These are phyloP conservation scores for Periophthalmodon schlosseri DNA, from an alignment of 2,113 vertebrate species.

Conservation along the genomic window DNA sequence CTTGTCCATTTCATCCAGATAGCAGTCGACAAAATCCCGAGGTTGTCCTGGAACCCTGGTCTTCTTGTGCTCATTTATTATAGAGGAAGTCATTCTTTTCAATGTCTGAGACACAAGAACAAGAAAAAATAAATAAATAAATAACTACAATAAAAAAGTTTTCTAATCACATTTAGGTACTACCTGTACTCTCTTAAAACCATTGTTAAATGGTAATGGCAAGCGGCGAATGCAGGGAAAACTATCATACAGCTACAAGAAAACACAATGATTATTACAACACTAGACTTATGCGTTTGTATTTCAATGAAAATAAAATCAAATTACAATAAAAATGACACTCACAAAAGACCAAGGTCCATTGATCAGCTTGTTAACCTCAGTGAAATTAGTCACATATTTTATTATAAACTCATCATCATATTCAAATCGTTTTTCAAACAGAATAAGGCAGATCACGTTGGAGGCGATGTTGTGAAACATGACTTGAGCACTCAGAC, in stretches of 20 bases:
- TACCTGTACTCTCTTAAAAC: conserved; percentile 19
- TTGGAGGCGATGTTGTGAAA: conserved; percentile 68
- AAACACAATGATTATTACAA: background rate
- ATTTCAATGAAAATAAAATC: background rate
- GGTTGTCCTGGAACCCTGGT: conserved; percentile 29
- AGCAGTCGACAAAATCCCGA: conserved; percentile 32
- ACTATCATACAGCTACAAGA: conserved; percentile 24
- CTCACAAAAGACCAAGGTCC: conserved; percentile 53
- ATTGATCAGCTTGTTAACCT: conserved; percentile 31
- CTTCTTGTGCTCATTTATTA: conserved; percentile 21
- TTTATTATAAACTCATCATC: conserved; percentile 53
- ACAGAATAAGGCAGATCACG: conserved; percentile 72
- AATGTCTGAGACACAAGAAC: background rate
- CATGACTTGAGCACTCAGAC: conserved; percentile 22
- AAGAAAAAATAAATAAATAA: background rate
- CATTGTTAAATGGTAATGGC: conserved; percentile 32
- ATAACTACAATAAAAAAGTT: background rate
- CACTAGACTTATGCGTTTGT: too few relatives aligned
- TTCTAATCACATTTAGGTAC: background rate
- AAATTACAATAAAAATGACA: too few relatives aligned
- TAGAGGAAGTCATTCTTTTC: background rate
- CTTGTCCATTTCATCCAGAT: conserved; percentile 47
- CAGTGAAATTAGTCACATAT: conserved; percentile 6
- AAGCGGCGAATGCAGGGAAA: conserved; percentile 11
- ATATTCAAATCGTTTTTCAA: conserved; percentile 63